A percentile compares a stretch with the other conserved stretches of the same genome.
Evolutionary conservation across 2,797 vertebrate genomes (phyloP).

Genomic region (Meda fulgida): DNA sequence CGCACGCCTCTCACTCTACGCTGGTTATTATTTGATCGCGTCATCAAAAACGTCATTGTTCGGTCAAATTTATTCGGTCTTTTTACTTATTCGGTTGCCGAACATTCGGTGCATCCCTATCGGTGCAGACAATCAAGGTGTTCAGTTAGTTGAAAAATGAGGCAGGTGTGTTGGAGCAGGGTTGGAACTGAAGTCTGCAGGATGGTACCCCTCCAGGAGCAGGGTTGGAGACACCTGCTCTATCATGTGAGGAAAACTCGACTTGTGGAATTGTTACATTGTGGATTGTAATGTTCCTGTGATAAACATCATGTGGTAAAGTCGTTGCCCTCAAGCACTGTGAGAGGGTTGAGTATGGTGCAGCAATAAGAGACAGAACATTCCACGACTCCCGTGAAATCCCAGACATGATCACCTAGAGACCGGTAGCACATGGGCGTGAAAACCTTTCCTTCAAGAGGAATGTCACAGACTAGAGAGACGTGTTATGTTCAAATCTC

Average conservation of each 20-base stretch:
- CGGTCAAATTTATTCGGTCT: too few species aligned
- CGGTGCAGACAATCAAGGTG: too few species aligned
- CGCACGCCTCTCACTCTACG: too few species aligned
- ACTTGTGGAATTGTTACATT: too few species aligned
- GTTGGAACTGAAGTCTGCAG: not conserved
- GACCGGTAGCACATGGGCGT: not conserved
- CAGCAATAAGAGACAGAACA: not conserved
- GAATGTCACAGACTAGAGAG: constrained; percentile 23
- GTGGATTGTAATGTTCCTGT: not conserved
- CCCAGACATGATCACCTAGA: not conserved
- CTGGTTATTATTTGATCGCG: too few species aligned
- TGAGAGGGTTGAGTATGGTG: not conserved
- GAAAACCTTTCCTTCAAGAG: not conserved
- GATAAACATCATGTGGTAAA: constrained; percentile 1
- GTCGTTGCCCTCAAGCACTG: not conserved
- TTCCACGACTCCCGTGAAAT: constrained; percentile 1
- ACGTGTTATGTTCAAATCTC: not conserved
- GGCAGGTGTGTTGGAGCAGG: too few species aligned
- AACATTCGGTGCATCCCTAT: too few species aligned
- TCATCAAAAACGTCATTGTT: too few species aligned
- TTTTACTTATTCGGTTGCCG: too few species aligned
- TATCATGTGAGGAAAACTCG: not conserved
- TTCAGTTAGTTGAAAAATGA: too few species aligned
- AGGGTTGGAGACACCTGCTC: not conserved
- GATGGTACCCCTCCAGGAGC: too few species aligned